These are phyloP conservation scores for Dicranocentrus wangi DNA, from an alignment of 2,888 invertebrate genomes.

Conservation along the genomic window DNA sequence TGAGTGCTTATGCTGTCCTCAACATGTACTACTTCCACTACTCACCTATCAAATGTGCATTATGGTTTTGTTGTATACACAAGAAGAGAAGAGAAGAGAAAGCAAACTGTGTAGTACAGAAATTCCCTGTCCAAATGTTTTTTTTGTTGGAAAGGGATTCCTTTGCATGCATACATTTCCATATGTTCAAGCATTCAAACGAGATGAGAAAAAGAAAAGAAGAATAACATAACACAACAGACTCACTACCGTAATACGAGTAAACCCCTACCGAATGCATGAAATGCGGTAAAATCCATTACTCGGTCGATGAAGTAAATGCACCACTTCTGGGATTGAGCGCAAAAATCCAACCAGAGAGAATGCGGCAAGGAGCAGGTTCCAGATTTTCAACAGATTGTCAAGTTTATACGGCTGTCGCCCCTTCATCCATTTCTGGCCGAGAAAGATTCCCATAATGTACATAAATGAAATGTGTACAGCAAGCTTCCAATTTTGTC, in stretches of 20 bases:
- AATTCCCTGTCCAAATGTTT: conserved; percentile 5
- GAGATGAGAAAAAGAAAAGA: conserved; percentile 14
- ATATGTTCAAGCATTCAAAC: conserved; percentile 34
- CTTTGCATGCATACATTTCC: not conserved
- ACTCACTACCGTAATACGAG: no score
- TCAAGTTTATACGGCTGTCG: conserved; percentile 92
- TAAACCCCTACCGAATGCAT: conserved; percentile 95
- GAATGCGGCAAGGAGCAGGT: conserved; percentile 91
- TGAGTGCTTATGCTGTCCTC: no score
- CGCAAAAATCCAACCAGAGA: conserved; percentile 94
- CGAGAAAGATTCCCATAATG: conserved; percentile 94
- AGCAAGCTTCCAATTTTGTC: conserved; percentile 64
- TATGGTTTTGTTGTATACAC: no score
- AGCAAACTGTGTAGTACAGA: no score
- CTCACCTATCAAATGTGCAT: no score
- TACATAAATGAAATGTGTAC: conserved; percentile 84
- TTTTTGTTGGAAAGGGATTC: conserved; percentile 5
- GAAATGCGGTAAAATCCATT: conserved; percentile 96
- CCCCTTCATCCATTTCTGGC: conserved; percentile 93
- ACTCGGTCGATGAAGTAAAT: conserved; percentile 84
- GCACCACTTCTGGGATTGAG: conserved; percentile 93
- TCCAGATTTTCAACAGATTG: conserved; percentile 92
- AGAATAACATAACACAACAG: conserved; percentile 61
- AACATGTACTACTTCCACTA: no score
- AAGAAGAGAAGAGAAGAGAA: no score